Conservation (phyloP, 2,797 vertebrate genomes). For the Eulemur albifrons region DNA sequence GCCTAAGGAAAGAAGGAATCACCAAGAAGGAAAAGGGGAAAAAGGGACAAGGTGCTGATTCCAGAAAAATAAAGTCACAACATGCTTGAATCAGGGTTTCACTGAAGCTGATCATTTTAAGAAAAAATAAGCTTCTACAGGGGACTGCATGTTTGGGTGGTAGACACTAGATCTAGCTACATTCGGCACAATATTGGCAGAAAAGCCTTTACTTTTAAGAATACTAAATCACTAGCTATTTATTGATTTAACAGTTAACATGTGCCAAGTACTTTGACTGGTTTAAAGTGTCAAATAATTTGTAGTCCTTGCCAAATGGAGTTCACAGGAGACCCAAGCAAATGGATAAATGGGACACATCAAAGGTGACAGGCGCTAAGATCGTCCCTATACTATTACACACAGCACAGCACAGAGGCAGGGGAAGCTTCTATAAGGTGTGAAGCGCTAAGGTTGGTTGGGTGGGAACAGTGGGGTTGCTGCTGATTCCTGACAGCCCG, state of each 20-base stretch:
- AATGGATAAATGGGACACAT: no score
- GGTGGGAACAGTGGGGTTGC: background rate
- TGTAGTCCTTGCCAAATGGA: background rate
- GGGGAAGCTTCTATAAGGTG: fast-evolving
- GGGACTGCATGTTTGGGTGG: background rate
- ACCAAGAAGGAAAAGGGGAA: background rate
- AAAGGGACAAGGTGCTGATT: background rate
- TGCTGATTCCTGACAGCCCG: fast-evolving
- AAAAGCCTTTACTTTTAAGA: background rate
- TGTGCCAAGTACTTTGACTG: background rate
- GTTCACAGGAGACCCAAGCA: background rate
- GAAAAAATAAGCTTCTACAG: background rate
- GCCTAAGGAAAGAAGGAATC: background rate
- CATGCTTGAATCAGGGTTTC: background rate
- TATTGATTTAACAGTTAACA: background rate
- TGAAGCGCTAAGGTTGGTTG: fast-evolving
- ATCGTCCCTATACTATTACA: fast-evolving
- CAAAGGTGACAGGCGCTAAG: no score
- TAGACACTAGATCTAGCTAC: background rate
- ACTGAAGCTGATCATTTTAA: background rate
- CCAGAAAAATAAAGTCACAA: background rate
- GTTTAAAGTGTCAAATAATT: background rate
- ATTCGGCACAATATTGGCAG: background rate
- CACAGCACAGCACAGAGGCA: background rate
- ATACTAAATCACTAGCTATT: background rate